phyloP scores from a whole-genome alignment of 2,888 invertebrate species.

The Phlogophora meticulosa region DNA sequence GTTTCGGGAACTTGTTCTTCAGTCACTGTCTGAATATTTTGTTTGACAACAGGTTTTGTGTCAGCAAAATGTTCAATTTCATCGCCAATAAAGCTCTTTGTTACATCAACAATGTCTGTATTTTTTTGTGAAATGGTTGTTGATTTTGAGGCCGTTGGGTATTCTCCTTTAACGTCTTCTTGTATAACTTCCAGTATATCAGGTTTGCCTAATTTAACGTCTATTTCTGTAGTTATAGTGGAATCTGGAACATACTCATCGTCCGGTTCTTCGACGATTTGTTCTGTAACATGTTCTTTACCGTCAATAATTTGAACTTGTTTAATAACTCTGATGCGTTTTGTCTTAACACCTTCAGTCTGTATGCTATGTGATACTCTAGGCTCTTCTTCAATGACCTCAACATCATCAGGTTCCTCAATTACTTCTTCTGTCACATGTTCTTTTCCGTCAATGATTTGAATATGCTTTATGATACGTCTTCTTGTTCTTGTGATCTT shows the following conservation, averaged over 20 bases:
- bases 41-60: conserved; percentile 31
- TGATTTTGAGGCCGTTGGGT: conserved; percentile 39
- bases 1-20: conserved; percentile 13
- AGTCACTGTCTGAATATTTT: conserved; percentile 27
- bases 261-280: conserved; percentile 92
- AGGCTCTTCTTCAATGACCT: conserved; percentile 93
- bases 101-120: conserved; percentile 43
- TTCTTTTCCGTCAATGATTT: conserved; percentile 96
- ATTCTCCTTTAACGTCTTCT: conserved; percentile 28
- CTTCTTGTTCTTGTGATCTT: conserved; percentile 94
- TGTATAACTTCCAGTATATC: conserved; percentile 45
- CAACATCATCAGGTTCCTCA: conserved; percentile 96
- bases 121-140: conserved; percentile 38
- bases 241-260: conserved; percentile 83
- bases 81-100: conserved; percentile 64
- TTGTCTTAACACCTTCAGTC: conserved; percentile 79
- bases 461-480: conserved; percentile 94
- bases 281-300: conserved; percentile 94
- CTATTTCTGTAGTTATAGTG: conserved; percentile 77
- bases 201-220: conserved; percentile 71
- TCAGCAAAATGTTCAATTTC: conserved; percentile 64
- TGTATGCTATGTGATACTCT: conserved; percentile 74
- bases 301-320: conserved; percentile 94
- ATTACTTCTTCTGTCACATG: conserved; percentile 95
- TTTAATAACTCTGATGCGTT: conserved; percentile 90